These are phyloP conservation scores for Hemiprocne comata DNA, from an alignment of 2,113 vertebrate genomes.

Conservation along the genomic window DNA sequence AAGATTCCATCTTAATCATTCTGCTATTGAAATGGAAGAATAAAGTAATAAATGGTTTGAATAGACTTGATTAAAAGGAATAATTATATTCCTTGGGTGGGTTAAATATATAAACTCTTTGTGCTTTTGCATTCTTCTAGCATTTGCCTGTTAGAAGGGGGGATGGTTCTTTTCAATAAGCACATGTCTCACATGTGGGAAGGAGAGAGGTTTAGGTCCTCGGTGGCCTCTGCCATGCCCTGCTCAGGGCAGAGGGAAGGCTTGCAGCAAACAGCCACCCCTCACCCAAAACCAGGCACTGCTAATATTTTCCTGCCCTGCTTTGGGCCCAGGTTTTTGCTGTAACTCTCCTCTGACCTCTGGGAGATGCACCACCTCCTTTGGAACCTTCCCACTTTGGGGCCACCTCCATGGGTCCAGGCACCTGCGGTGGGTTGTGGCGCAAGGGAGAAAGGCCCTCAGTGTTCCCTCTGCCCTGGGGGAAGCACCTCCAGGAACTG, in stretches of 20 bases:
- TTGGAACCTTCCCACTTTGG: background rate
- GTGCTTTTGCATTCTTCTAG: conserved; percentile 55
- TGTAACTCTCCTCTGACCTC: background rate
- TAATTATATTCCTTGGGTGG: conserved; percentile 70
- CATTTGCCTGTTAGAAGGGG: background rate
- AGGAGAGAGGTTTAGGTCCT: background rate
- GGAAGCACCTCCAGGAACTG: rapidly evolving
- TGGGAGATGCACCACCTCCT: background rate
- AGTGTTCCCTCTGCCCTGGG: background rate
- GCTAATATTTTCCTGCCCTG: background rate
- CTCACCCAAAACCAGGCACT: background rate
- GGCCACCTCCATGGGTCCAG: background rate
- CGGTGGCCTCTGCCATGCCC: background rate
- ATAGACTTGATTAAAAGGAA: conserved; percentile 77
- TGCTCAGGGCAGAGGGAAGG: background rate
- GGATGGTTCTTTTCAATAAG: conserved; percentile 14
- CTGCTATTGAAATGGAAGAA: conserved; percentile 75
- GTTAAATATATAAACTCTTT: conserved; percentile 70
- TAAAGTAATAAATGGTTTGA: conserved; percentile 77
- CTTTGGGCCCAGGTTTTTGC: background rate
- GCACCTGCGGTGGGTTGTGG: rapidly evolving
- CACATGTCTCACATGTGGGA: background rate
- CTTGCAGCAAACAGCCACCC: background rate
- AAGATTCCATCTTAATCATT: conserved; percentile 77
- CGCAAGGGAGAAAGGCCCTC: background rate